Percentiles rank a stretch among this genome's conserved stretches.
phyloP scores from a whole-genome alignment of 2,113 vertebrate species.

The Hucho hucho region DNA sequence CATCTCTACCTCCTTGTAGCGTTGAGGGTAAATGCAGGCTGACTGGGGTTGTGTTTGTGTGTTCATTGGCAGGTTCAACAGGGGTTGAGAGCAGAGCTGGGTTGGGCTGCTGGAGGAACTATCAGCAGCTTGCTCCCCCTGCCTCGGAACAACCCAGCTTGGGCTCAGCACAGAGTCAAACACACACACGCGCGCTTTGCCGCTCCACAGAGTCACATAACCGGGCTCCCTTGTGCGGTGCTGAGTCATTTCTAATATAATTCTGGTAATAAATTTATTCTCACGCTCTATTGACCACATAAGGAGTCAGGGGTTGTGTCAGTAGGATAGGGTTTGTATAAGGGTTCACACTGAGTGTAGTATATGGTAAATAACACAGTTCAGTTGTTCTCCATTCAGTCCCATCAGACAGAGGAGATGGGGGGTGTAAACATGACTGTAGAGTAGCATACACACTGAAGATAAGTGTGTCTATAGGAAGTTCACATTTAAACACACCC shows the following conservation, averaged over 20 bases:
- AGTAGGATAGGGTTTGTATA: background rate
- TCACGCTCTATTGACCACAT: background rate
- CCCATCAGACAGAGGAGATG: background rate
- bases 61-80: background rate
- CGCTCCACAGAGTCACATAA: background rate
- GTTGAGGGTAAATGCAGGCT: too few species aligned
- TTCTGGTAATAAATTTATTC: slow-evolving; percentile 18
- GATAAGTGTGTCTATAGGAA: background rate
- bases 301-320: background rate
- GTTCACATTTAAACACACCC: background rate
- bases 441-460: background rate
- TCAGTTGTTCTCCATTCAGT: background rate
- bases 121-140: too few species aligned
- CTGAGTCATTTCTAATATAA: slow-evolving; percentile 18
- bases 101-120: too few species aligned
- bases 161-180: too few species aligned
- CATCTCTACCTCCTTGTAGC: background rate
- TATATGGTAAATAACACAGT: background rate
- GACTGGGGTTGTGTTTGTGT: background rate
- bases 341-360: background rate
- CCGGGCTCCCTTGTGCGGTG: background rate
- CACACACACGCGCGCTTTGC: background rate
- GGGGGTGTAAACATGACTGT: background rate
- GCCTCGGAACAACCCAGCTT: too few species aligned
- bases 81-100: too few species aligned